Conservation (phyloP, 2,888 invertebrate species). For the Lycia hirtaria region DNA sequence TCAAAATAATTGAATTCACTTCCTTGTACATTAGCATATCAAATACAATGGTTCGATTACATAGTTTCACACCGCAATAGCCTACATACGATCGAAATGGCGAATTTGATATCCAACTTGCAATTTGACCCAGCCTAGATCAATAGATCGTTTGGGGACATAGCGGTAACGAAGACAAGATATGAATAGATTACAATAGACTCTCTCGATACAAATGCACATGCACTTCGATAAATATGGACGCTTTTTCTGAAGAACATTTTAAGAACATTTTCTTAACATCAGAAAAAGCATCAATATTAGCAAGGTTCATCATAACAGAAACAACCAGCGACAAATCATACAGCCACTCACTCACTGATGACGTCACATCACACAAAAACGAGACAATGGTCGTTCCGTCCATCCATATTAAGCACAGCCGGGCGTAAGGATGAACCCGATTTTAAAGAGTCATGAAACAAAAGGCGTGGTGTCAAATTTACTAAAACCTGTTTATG, state of each 20-base stretch:
- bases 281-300: conserved; percentile 12
- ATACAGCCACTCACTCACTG: conserved; percentile 17
- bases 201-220: not conserved
- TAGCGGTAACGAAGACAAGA: conserved; percentile 38
- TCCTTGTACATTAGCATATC: conserved; percentile 19
- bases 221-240: not conserved
- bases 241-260: conserved; percentile 8
- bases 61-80: conserved; percentile 37
- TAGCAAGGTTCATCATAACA: conserved; percentile 24
- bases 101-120: conserved; percentile 49
- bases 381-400: conserved; percentile 36
- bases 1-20: conserved; percentile 4
- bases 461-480: conserved; percentile 31
- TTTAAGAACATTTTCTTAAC: not conserved
- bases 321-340: conserved; percentile 6
- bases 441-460: conserved; percentile 29
- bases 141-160: conserved; percentile 48
- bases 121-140: conserved; percentile 37
- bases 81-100: conserved; percentile 36
- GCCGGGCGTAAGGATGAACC: conserved; percentile 17
- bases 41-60: conserved; percentile 44
- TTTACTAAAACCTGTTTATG: conserved; percentile 55
- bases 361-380: conserved; percentile 32
- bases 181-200: conserved; percentile 18
- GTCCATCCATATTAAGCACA: conserved; percentile 28